A percentile compares a stretch with the other conserved stretches of the same genome.
These are phyloP conservation scores for Coenonympha arcania DNA, from an alignment of 2,888 invertebrate species.

Conservation along the genomic window DNA sequence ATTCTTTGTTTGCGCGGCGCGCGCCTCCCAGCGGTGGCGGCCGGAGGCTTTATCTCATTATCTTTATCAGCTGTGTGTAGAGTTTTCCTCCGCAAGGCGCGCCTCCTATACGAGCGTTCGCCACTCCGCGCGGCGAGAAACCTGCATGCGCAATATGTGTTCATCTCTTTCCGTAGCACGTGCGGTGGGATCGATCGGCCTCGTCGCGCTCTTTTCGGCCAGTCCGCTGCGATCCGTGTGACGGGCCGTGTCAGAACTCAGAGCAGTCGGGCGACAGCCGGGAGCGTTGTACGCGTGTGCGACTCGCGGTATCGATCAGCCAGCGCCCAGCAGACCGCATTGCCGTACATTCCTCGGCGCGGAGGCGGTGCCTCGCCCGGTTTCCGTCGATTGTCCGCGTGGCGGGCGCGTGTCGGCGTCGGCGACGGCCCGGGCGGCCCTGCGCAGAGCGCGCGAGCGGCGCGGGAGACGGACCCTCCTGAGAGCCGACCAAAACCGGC, in stretches of 20 bases:
- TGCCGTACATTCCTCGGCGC: slow-evolving; percentile 66
- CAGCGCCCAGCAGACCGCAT: slow-evolving; percentile 65
- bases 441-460: slow-evolving; percentile 63
- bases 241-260: slow-evolving; percentile 39
- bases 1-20: slow-evolving; percentile 30
- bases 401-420: slow-evolving; percentile 63
- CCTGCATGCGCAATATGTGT: slow-evolving; percentile 59
- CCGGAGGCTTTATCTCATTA: slow-evolving; percentile 52
- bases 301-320: slow-evolving; percentile 65
- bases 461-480: slow-evolving; percentile 63
- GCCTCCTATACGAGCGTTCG: no score
- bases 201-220: slow-evolving; percentile 55
- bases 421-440: slow-evolving; percentile 65
- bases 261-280: slow-evolving; percentile 34
- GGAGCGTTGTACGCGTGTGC: slow-evolving; percentile 72
- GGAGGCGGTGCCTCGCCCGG: slow-evolving; percentile 73
- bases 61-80: slow-evolving; percentile 72
- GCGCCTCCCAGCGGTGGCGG: slow-evolving; percentile 45
- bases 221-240: slow-evolving; percentile 43
- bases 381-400: slow-evolving; percentile 66
- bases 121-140: slow-evolving; percentile 10
- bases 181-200: slow-evolving; percentile 49
- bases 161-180: slow-evolving; percentile 64
- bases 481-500: slow-evolving; percentile 74
- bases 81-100: slow-evolving; percentile 58